Percentiles rank a stretch among this genome's conserved stretches.
Evolutionary conservation across 2,113 vertebrate genomes (phyloP).

Genomic region (Apus apus): DNA sequence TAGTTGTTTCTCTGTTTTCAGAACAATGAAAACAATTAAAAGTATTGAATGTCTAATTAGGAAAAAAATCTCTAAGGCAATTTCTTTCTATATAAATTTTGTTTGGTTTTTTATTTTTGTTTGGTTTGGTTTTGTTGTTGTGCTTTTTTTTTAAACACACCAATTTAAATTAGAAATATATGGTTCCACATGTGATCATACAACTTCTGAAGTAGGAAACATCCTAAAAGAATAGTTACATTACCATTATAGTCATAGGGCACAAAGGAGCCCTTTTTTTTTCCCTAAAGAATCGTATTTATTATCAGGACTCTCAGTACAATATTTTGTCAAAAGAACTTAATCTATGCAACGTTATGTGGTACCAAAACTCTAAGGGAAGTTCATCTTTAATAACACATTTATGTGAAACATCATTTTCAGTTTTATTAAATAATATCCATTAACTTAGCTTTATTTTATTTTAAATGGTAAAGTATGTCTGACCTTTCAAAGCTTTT

Average conservation of each 20-base stretch:
- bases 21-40: slow-evolving; percentile 10
- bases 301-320: background rate
- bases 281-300: background rate
- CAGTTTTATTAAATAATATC: slow-evolving; percentile 56
- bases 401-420: slow-evolving; percentile 51
- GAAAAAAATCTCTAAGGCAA: background rate
- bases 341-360: background rate
- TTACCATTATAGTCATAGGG: background rate
- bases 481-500: slow-evolving; percentile 73
- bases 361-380: background rate
- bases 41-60: background rate
- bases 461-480: slow-evolving; percentile 50
- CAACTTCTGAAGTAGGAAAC: background rate
- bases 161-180: background rate
- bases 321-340: background rate
- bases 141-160: background rate
- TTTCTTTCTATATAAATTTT: background rate
- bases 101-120: no score
- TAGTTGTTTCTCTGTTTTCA: background rate
- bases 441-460: slow-evolving; percentile 63
- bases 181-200: background rate
- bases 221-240: background rate
- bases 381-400: slow-evolving; percentile 10
- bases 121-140: no score
- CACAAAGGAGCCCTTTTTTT: background rate